Evolutionary conservation across 92 coral and sea anemone genomes (phyloP).

Genomic region (Actinostola sp.): DNA sequence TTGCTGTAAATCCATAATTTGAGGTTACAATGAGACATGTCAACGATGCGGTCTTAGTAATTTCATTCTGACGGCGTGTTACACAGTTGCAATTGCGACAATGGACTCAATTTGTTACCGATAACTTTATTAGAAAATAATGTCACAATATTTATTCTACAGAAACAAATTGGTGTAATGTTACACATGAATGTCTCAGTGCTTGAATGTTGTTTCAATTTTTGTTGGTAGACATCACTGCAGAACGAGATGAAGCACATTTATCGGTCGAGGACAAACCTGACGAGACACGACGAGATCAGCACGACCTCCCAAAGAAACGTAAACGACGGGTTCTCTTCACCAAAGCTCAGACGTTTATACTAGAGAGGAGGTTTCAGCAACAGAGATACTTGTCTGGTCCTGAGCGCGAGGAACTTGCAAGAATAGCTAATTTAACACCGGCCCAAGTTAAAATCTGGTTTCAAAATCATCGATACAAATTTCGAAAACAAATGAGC

Average conservation of each 20-base stretch:
- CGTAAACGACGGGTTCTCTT: slow-evolving; percentile 89
- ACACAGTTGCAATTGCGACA: slow-evolving; percentile 17
- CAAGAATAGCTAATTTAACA: slow-evolving; percentile 90
- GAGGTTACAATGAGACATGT: slow-evolving; percentile 14
- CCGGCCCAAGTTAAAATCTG: slow-evolving; percentile 99
- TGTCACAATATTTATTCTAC: slow-evolving; percentile 15
- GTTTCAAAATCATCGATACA: slow-evolving; percentile 99
- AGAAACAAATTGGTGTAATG: not conserved
- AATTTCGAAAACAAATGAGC: slow-evolving; percentile 93
- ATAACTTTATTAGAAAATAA: slow-evolving; percentile 19
- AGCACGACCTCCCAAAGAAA: slow-evolving; percentile 57
- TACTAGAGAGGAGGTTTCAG: slow-evolving; percentile 88
- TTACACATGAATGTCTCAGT: not conserved
- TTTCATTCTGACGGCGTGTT: slow-evolving; percentile 14
- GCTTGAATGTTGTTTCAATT: not conserved
- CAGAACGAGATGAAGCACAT: slow-evolving; percentile 24
- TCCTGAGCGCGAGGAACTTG: slow-evolving; percentile 97
- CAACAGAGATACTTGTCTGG: slow-evolving; percentile 97
- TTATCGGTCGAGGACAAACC: slow-evolving; percentile 33
- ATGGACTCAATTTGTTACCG: slow-evolving; percentile 6
- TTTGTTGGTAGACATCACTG: slow-evolving; percentile 16
- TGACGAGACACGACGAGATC: slow-evolving; percentile 48
- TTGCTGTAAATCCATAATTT: slow-evolving; percentile 14
- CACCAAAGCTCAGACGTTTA: slow-evolving; percentile 99
- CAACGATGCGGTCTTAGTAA: slow-evolving; percentile 15